A percentile compares a stretch with the other conserved stretches of the same genome.
These are phyloP conservation scores for Drosophila nasuta DNA, from an alignment of 1,140 invertebrate genomes.

Conservation along the genomic window DNA sequence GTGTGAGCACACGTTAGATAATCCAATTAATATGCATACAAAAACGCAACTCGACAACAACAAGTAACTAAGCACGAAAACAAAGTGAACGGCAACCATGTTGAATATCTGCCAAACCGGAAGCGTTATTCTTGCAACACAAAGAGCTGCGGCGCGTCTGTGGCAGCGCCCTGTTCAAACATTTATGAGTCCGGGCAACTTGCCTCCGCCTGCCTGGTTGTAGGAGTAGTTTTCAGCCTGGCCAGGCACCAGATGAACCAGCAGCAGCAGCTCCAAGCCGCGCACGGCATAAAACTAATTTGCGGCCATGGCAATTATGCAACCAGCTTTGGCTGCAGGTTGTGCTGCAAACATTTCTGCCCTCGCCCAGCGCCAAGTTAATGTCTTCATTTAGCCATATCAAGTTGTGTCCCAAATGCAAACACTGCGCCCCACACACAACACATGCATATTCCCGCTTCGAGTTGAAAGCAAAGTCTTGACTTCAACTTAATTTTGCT, in stretches of 20 bases:
- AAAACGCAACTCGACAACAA: slow-evolving; percentile 63
- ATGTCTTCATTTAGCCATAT: slow-evolving; percentile 60
- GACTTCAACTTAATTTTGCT: slow-evolving; percentile 59
- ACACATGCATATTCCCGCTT: slow-evolving; percentile 26
- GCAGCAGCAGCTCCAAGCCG: not conserved
- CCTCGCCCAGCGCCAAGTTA: slow-evolving; percentile 30
- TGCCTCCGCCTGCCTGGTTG: not conserved
- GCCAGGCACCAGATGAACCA: slow-evolving; percentile 21
- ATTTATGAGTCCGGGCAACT: slow-evolving; percentile 45
- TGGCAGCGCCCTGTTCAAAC: slow-evolving; percentile 43
- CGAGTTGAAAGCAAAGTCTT: not conserved
- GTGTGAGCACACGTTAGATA: slow-evolving; percentile 62
- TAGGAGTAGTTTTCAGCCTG: not conserved
- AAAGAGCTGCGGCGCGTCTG: slow-evolving; percentile 23
- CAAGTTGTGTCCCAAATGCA: slow-evolving; percentile 43
- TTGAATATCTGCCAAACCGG: slow-evolving; percentile 52
- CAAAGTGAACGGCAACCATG: slow-evolving; percentile 30
- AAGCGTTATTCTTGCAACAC: slow-evolving; percentile 25
- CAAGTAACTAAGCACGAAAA: slow-evolving; percentile 6
- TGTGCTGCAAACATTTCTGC: slow-evolving; percentile 7
- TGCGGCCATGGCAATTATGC: slow-evolving; percentile 52
- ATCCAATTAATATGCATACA: slow-evolving; percentile 82
- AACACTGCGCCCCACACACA: slow-evolving; percentile 10
- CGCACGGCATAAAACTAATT: slow-evolving; percentile 57
- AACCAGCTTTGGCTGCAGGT: slow-evolving; percentile 7